These are phyloP conservation scores for Hydrozoanthus gracilis DNA, from an alignment of 92 coral and sea anemone genomes.

Conservation along the genomic window DNA sequence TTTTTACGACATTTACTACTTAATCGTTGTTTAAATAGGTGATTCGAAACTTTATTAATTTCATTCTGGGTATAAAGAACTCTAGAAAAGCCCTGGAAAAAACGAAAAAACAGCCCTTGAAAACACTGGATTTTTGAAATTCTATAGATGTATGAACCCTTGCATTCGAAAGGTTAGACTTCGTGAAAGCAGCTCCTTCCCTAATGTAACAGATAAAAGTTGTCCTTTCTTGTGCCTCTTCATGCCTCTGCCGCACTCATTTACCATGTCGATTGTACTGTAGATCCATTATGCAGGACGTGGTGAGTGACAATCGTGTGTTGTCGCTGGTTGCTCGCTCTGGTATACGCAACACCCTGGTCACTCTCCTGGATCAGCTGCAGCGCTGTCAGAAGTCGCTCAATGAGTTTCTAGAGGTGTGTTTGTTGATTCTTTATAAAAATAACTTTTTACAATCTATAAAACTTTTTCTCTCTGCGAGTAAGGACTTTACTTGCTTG, in stretches of 20 bases:
- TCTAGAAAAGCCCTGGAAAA: too few relatives aligned
- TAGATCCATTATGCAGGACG: conserved; percentile 96
- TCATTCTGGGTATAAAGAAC: too few relatives aligned
- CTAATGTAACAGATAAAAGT: too few relatives aligned
- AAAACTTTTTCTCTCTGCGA: neutral
- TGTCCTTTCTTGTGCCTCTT: neutral
- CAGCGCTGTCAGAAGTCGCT: conserved; percentile 99
- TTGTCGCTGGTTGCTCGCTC: conserved; percentile 92
- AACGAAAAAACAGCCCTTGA: too few relatives aligned
- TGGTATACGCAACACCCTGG: conserved; percentile 89
- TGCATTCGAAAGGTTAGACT: too few relatives aligned
- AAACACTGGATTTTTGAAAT: too few relatives aligned
- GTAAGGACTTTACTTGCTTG: neutral
- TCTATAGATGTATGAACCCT: too few relatives aligned
- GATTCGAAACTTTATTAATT: too few relatives aligned
- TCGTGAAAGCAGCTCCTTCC: too few relatives aligned
- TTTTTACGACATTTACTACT: too few relatives aligned
- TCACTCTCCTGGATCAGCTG: conserved; percentile 92
- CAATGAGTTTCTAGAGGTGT: conserved; percentile 95
- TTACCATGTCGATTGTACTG: neutral
- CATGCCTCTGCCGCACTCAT: neutral
- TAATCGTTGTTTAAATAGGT: too few relatives aligned
- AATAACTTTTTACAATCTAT: neutral
- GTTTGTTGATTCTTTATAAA: neutral
- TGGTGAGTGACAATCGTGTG: conserved; percentile 89